Conservation (phyloP, 1,140 invertebrate genomes). For the Muscidifurax raptorellus region DNA sequence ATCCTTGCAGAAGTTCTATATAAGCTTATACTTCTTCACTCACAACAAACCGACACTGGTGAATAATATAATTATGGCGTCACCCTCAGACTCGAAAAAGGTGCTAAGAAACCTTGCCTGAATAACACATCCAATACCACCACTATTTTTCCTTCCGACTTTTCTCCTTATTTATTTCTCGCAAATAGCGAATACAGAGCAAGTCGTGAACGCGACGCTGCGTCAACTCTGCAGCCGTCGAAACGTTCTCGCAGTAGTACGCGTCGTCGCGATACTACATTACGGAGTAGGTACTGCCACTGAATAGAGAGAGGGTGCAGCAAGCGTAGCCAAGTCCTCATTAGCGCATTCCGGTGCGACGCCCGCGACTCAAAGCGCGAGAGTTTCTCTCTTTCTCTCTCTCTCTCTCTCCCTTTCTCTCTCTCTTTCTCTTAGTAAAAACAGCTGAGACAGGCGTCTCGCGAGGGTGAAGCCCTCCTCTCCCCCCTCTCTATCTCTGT, state of each 20-base stretch:
- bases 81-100: neutral
- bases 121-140: neutral
- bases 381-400: slow-evolving; percentile 22
- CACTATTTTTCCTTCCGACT: neutral
- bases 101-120: neutral
- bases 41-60: neutral
- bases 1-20: neutral
- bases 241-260: neutral
- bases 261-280: neutral
- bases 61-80: neutral
- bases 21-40: neutral
- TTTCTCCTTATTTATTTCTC: neutral
- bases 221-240: neutral
- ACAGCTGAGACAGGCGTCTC: slow-evolving; percentile 63
- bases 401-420: slow-evolving; percentile 14
- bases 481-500: no score
- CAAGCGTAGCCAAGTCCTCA: slow-evolving; percentile 75
- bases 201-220: neutral
- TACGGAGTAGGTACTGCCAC: neutral
- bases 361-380: slow-evolving; percentile 70
- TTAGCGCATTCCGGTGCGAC: slow-evolving; percentile 75
- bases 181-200: neutral
- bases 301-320: slow-evolving; percentile 56
- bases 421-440: slow-evolving; percentile 65
- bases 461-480: slow-evolving; percentile 47